These are phyloP conservation scores for Tor tambroides DNA, from an alignment of 2,113 vertebrate species.

Conservation along the genomic window DNA sequence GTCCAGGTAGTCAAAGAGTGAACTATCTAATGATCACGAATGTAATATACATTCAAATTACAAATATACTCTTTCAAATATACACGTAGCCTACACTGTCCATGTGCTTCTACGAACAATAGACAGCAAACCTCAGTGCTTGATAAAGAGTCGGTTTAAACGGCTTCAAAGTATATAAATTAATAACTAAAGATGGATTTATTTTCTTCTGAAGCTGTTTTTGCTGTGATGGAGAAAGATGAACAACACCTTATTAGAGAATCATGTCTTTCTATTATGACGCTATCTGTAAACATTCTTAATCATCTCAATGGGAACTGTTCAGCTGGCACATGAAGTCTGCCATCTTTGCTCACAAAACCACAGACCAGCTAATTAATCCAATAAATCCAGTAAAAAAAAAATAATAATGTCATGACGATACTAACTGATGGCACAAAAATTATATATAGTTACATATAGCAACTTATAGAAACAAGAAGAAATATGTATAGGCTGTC, in stretches of 20 bases:
- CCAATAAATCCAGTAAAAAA: background rate
- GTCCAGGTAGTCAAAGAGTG: conserved; percentile 18
- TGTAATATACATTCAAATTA: too few relatives aligned
- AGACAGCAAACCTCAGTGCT: background rate
- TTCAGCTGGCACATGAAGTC: background rate
- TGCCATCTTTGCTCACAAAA: background rate
- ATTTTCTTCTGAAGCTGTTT: background rate
- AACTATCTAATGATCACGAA: background rate
- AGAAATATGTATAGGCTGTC: background rate
- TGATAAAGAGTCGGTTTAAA: background rate
- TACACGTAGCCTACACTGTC: background rate
- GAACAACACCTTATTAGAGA: background rate
- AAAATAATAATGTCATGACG: background rate
- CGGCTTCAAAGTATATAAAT: background rate
- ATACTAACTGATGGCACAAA: background rate
- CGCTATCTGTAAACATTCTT: background rate
- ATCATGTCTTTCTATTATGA: background rate
- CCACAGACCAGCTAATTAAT: background rate
- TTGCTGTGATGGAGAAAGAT: background rate
- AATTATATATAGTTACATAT: too few relatives aligned
- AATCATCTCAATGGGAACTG: background rate
- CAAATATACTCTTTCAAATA: too few relatives aligned
- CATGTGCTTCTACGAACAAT: too few relatives aligned
- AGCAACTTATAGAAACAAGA: too few relatives aligned
- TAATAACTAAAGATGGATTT: background rate